Base-by-base conservation (phyloP, 2,113 vertebrate genomes). In the Sylvia atricapilla region DNA sequence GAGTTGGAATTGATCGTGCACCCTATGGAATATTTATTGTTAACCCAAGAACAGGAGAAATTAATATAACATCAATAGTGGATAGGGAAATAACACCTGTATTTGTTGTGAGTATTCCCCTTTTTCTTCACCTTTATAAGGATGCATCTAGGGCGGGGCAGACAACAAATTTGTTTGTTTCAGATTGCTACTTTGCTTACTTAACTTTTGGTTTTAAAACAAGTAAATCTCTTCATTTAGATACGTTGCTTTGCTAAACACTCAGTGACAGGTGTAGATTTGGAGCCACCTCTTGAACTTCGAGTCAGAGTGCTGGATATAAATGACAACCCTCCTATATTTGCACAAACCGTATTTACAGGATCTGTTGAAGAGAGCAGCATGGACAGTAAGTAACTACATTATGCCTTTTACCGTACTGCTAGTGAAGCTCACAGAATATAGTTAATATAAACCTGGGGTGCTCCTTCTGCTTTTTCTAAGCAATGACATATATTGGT, bases 31-130 rank as follows among this genome's bases (percentile, higher is more conserved):
- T 98, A 62, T 99, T 99, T 96, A 70, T 92, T 50, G 87, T 99
- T 31, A 86, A 99, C 37, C 27, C 53, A 12, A 37, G 50, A 11
- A 98, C 94, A 3, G 99, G 99, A 62, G 97, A 95, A 63, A 98
- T 99, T 79, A 98, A 93, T 87, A 97, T 99, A 91, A 97, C 96
- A 25, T 97, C 97, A 10, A 97, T 98, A 91, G 98, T 99, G 78
- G 98, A 99, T 88, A 96, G 99, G 92, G 99, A 99, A 96, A 15
- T 96, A 63, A 98, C 97, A 5, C 97, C 98, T 49, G 95, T 98
- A 35, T 98, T 98, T 95, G 55, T 97, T 95, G 98, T 98, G 96
- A 98, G 98, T 97, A 79, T 3, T 82, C 15, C 12, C 16, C 2
- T 30, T 67, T 67, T 75, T 50, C 52, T 68, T 44, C 49, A 44